Evolutionary conservation across 2,888 invertebrate species (phyloP).

Genomic region (Psylliodes chrysocephalus): DNA sequence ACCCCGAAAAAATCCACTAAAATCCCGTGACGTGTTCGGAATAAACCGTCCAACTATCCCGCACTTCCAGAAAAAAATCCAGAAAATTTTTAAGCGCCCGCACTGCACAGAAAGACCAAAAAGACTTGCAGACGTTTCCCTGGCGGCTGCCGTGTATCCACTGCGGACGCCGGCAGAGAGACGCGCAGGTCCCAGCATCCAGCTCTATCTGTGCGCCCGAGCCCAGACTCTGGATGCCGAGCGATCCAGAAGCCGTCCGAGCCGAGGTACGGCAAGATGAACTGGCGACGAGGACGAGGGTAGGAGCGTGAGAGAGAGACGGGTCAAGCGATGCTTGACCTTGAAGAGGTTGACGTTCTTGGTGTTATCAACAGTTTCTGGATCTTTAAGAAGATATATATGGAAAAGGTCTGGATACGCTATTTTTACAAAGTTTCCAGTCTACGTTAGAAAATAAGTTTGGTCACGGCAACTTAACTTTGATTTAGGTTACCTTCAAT

Average conservation of each 20-base stretch:
- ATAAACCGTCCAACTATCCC: neutral
- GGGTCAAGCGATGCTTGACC: conserved; percentile 28
- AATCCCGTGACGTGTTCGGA: neutral
- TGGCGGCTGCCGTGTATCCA: conserved; percentile 61
- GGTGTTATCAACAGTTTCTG: conserved; percentile 11
- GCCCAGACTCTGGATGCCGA: conserved; percentile 44
- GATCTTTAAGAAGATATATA: neutral
- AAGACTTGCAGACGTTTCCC: conserved; percentile 57
- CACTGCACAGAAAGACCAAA: conserved; percentile 38
- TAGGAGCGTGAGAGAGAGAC: conserved; percentile 2
- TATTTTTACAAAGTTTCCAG: neutral
- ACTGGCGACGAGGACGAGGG: neutral
- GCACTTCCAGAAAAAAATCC: conserved; percentile 6
- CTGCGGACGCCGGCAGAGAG: conserved; percentile 59
- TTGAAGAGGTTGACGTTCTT: conserved; percentile 23
- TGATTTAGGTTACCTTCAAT: too few relatives aligned
- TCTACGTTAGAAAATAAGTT: too few relatives aligned
- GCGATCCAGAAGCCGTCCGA: conserved; percentile 19
- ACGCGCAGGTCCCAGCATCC: conserved; percentile 61
- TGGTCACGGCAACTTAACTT: too few relatives aligned
- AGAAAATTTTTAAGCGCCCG: conserved; percentile 23
- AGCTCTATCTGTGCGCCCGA: conserved; percentile 56
- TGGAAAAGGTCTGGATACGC: neutral
- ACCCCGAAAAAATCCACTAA: neutral
- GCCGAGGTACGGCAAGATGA: conserved; percentile 5